A percentile compares a stretch with the other conserved stretches of the same genome.
phyloP scores from a whole-genome alignment of 2,888 invertebrate genomes.

The Leptothorax acervorum region DNA sequence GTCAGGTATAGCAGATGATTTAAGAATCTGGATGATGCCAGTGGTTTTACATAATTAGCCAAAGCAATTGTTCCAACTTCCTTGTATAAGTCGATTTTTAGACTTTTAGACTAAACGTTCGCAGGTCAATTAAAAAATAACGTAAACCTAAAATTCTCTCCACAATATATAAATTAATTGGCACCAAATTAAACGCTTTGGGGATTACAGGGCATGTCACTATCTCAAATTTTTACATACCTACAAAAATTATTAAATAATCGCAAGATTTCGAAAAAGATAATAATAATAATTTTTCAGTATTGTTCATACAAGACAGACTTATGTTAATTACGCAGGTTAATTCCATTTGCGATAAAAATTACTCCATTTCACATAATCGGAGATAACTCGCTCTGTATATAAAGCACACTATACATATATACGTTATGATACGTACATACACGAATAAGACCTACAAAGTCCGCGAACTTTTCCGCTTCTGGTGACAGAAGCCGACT shows the following conservation, averaged over 20 bases:
- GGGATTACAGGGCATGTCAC: background rate
- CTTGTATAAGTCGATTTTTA: background rate
- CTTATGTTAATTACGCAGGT: background rate
- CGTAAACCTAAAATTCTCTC: background rate
- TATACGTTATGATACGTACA: background rate
- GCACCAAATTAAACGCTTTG: background rate
- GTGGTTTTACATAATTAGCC: background rate
- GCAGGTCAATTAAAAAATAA: background rate
- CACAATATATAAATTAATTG: background rate
- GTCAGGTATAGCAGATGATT: background rate
- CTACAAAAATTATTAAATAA: background rate
- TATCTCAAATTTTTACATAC: background rate
- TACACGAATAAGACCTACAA: constrained; percentile 9
- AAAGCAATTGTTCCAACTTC: background rate
- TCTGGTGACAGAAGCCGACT: constrained; percentile 16
- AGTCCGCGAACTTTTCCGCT: background rate
- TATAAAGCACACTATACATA: background rate
- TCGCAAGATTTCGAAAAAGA: background rate
- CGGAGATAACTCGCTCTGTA: background rate
- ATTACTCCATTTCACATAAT: background rate
- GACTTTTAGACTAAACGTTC: background rate
- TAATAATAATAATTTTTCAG: background rate
- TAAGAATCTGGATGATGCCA: background rate
- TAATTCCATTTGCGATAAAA: background rate
- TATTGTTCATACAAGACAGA: background rate